Evolutionary conservation across 2,797 vertebrate genomes (phyloP), one percentile per base, ranked within the genome.

Genomic region (Girardinus metallicus): DNA sequence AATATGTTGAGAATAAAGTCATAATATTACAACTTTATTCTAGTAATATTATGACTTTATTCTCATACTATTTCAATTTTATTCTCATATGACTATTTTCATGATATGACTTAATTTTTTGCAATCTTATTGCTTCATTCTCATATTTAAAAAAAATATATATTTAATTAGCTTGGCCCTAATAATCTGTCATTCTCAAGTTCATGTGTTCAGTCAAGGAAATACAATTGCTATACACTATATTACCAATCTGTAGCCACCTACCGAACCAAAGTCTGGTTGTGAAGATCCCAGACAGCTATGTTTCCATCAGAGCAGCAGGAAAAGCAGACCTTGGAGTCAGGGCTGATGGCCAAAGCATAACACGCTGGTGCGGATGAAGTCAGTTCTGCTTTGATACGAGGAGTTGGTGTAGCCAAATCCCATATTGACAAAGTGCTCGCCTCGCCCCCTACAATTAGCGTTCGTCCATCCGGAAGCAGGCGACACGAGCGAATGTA

Each of bases 271-370:
- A 99, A 95, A 0, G 97, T 98, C 94, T 99, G 98, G 96, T 98
- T 99, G 94, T 99, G 98, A 82, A 98, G 96, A 86, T 99, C 98
- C 98, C 98, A 99, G 10, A 99, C 98, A 0, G 97, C 98, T 2
- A 99, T 98, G 95, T 99, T 99, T 74, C 98, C 98, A 0, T 99
- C 98, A 0, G 97, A 98, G 95, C 98, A 99, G 95, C 98, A 99
- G 86, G 97, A 99, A 90, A 99, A 99, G 95, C 97, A 99, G 88
- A 99, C 98, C 91, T 99, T 99, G 93, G 98, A 97, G 1, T 99
- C 98, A 0, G 98, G 98, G 93, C 98, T 99, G 95, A 99, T 99
- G 90, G 98, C 97, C 94, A 99, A 91, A 41, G 98, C 98, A 0
- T 99, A 99, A 93, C 98, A 99, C 16, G 98, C 98, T 0, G 98